These are phyloP conservation scores for Nysson spinosus DNA, from an alignment of 2,888 invertebrate genomes.

Conservation along the genomic window DNA sequence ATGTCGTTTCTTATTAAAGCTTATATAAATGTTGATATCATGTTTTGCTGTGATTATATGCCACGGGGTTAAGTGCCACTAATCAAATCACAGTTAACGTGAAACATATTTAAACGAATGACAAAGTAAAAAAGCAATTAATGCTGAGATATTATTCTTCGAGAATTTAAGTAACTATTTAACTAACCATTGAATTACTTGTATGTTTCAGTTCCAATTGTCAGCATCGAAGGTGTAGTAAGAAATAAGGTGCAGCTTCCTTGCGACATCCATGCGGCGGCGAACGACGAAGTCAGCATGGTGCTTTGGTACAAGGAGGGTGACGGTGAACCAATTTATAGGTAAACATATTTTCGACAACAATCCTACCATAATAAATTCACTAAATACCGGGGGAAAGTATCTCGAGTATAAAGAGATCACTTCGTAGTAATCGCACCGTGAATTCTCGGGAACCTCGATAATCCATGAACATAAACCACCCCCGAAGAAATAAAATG, in stretches of 20 bases:
- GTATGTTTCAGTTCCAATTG: conserved; percentile 85
- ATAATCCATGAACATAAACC: conserved; percentile 49
- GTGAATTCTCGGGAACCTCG: conserved; percentile 37
- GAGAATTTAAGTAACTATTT: background rate
- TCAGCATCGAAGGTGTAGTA: conserved; percentile 88
- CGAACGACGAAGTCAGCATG: conserved; percentile 91
- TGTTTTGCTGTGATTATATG: too few species aligned
- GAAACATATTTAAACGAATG: too few species aligned
- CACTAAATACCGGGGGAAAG: conserved; percentile 20
- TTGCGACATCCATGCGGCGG: conserved; percentile 90
- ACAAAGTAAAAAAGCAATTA: too few species aligned
- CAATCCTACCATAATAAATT: conserved; percentile 17
- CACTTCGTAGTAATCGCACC: background rate
- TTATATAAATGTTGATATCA: too few species aligned
- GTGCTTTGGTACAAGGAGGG: conserved; percentile 94
- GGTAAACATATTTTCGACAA: conserved; percentile 78
- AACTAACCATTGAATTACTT: background rate
- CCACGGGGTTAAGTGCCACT: too few species aligned
- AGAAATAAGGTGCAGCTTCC: conserved; percentile 90
- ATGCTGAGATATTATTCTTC: too few species aligned
- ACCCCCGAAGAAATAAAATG: conserved; percentile 37
- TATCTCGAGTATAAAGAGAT: conserved; percentile 24
- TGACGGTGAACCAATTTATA: conserved; percentile 90
- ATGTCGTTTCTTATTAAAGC: too few species aligned
- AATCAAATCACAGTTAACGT: too few species aligned